Base-by-base conservation (phyloP, 2,797 vertebrate genomes). In the Alcedo atthis region DNA sequence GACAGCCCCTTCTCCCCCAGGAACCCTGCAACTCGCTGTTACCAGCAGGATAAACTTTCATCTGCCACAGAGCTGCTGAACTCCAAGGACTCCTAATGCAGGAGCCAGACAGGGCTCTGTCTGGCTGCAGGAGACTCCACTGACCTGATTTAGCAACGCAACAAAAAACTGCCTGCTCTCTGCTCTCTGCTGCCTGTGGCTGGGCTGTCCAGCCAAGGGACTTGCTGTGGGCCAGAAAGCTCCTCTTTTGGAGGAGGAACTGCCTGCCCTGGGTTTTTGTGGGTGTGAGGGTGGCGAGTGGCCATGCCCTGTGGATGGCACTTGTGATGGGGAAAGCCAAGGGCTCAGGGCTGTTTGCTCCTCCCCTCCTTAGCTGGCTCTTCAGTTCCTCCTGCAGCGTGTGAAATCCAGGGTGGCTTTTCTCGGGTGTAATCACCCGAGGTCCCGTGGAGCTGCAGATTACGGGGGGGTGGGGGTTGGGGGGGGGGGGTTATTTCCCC, bases 181-280 rank as follows among this genome's bases (percentile, higher is more conserved):
- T 35, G 35, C 35, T 25, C 33, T 28, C 32, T 12, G 10, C 42
- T 9, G 28, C 25, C 64, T 11, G n/a, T 1, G 37, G 77, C 40
- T 6, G 46, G n/a, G 1, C 25, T 9, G 0, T 17, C 26, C 24
- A 2, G 30, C 61, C 13, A 4, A 19, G 28, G 30, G 25, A 57
- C 35, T 18, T 4, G 11, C 42, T 15, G 9, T 1, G 2, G 11
- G 17, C 33, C 9, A 0, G 8, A 20, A 9, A 26, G 42, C 46
- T 48, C 8, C 43, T 13, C 2, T 21, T 35, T 4, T 9, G 18
- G 21, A 8, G 57, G 18, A 6, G 15, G 8, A 40, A 9, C 57
- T 1, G 7, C 0, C n/a, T 4, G 10, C 21, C 0, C 3, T 3
- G 15, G 3, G 6, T 8, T 68, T 40, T 7, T 26, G 10, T 2